Evolutionary conservation across 2,888 invertebrate species (phyloP).

Genomic region (Plusia festucae): DNA sequence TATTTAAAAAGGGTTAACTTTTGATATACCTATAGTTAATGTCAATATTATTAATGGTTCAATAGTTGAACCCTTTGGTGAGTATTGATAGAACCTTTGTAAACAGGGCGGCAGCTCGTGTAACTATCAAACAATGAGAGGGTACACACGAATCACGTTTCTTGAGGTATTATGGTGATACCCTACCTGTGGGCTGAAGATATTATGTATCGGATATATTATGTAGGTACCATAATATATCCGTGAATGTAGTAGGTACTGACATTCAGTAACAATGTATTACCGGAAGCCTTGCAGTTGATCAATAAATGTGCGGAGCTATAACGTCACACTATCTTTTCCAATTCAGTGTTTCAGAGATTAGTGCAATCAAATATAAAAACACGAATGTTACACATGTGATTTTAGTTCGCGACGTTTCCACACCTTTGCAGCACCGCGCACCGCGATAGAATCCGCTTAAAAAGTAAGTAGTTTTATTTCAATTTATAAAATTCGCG

Average conservation of each 20-base stretch:
- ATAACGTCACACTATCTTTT: not conserved
- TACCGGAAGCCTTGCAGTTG: not conserved
- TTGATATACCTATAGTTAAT: slow-evolving; percentile 4
- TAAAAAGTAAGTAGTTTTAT: too few species aligned
- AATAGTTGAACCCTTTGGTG: not conserved
- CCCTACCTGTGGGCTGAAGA: not conserved
- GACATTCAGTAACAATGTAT: not conserved
- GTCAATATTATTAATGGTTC: not conserved
- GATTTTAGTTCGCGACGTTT: too few species aligned
- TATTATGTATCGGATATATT: not conserved
- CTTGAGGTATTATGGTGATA: not conserved
- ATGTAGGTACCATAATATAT: not conserved
- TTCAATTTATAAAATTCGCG: too few species aligned
- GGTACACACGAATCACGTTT: not conserved
- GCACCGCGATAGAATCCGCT: too few species aligned
- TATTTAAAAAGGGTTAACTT: not conserved
- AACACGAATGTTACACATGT: too few species aligned
- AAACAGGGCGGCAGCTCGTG: not conserved
- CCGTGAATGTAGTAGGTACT: not conserved
- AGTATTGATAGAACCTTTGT: not conserved
- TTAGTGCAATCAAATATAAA: too few species aligned
- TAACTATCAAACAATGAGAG: not conserved
- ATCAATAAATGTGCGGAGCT: not conserved
- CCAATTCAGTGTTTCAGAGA: too few species aligned
- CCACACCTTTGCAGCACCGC: too few species aligned